Conservation (phyloP, 2,888 invertebrate species). For the Ypsolopha scabrella region DNA sequence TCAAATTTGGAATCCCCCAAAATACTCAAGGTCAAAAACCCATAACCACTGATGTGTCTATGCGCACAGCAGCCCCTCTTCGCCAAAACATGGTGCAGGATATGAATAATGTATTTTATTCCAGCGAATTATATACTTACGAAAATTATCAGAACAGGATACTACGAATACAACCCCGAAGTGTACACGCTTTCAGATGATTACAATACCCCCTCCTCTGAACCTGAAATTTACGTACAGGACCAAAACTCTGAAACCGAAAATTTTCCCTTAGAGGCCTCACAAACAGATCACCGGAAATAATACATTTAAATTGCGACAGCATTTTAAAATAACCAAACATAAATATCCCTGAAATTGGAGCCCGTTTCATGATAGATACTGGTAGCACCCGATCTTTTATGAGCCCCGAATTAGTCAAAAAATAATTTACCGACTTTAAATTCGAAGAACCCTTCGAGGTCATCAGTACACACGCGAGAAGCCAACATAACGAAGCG, state of each 20-base stretch:
- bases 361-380: constrained; percentile 11
- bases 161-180: no score
- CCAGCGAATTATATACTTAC: no score
- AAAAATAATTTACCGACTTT: constrained; percentile 4
- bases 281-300: neutral
- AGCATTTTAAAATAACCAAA: constrained; percentile 6
- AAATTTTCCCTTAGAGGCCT: neutral
- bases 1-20: no score
- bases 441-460: neutral
- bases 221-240: no score
- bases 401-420: constrained; percentile 8
- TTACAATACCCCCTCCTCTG: no score
- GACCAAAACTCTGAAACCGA: neutral
- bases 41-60: no score
- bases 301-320: neutral
- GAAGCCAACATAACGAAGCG: neutral
- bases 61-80: no score
- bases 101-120: no score
- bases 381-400: constrained; percentile 12
- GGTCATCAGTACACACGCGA: neutral
- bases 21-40: no score
- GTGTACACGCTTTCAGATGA: no score
- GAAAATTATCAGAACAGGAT: no score
- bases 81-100: no score
- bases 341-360: constrained; percentile 10